Base-by-base conservation (phyloP, 1,140 invertebrate species). In the Dendroctonus valens region DNA sequence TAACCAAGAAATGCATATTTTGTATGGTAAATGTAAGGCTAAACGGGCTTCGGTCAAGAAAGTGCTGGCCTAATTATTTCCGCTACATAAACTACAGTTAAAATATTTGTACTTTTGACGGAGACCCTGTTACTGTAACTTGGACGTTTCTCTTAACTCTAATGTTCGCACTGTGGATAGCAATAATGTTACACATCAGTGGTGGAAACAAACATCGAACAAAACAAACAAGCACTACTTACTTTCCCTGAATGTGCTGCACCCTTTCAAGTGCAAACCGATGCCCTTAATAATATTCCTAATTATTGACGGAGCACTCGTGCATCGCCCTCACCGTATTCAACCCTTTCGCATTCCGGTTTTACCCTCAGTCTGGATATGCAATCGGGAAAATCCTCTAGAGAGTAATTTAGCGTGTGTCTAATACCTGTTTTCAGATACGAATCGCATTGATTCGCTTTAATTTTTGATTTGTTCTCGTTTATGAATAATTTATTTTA, bases 401-500 rank as follows among this genome's bases (percentile, higher is more conserved):
- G 62, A 44, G 67, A 39, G 61, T 69, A 64, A 65, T 69, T 69
- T 64, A 65, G 55, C 62, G 67, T 69, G 57, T 40, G 65, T 60
- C 65, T 67, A 67, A 67, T 67, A 49, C 65, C 58, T 53, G 65
- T 59, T 67, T 54, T 15, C 65, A 60, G 50, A 59, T 60, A 41
- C 58, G 50, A 52, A 52, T 51, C 41, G 57, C 48, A 67, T 67
- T 67, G 65, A 67, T 67, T 60, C 58, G 54, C 50, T 67, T 60
- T 48, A 59, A 67, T 59, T 67, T 67, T 67, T 59, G 41, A 59
- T 65, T 65, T 65, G 26, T 14, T 51, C 53, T 44, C 46, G 40
- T 65, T 64, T 64, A 59, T 52, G 48, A 38, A 65, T 65, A 52
- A 65, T 67, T 67, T 54, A 54, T 59, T 65, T 41, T 40, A 57